Evolutionary conservation across 2,113 vertebrate genomes (phyloP).

Genomic region (Plestiodon gilberti): DNA sequence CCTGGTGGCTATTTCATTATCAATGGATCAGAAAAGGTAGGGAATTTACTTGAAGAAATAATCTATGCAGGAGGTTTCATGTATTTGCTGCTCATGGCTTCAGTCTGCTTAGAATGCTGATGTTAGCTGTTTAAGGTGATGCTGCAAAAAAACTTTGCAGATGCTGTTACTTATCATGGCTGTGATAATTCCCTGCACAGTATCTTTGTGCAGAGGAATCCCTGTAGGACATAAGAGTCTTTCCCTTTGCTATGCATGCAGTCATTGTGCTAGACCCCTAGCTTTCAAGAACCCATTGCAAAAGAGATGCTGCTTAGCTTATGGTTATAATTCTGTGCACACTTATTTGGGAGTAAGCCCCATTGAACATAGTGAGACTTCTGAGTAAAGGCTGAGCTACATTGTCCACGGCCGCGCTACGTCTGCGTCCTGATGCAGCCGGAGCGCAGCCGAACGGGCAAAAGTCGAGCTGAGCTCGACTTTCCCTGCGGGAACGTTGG

Average conservation of each 20-base stretch:
- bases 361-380: too few species aligned
- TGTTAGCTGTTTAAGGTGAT: not conserved
- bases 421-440: too few species aligned
- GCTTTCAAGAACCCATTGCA: too few species aligned
- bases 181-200: not conserved
- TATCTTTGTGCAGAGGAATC: not conserved
- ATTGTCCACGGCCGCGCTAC: too few species aligned
- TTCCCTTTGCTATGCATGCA: not conserved
- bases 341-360: too few species aligned
- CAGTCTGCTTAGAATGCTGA: not conserved
- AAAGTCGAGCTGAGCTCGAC: too few species aligned
- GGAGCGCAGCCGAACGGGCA: too few species aligned
- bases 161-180: not conserved
- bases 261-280: too few species aligned
- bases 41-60: not conserved
- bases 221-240: not conserved
- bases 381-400: too few species aligned
- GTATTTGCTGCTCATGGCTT: not conserved
- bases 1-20: slow-evolving; percentile 99
- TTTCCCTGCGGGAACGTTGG: too few species aligned
- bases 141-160: not conserved
- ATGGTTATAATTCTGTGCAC: too few species aligned
- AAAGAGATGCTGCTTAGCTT: too few species aligned
- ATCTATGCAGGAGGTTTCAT: not conserved
- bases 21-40: slow-evolving; percentile 98